Base-by-base conservation (phyloP, 2,113 vertebrate genomes). In the Syngnathus floridae region DNA sequence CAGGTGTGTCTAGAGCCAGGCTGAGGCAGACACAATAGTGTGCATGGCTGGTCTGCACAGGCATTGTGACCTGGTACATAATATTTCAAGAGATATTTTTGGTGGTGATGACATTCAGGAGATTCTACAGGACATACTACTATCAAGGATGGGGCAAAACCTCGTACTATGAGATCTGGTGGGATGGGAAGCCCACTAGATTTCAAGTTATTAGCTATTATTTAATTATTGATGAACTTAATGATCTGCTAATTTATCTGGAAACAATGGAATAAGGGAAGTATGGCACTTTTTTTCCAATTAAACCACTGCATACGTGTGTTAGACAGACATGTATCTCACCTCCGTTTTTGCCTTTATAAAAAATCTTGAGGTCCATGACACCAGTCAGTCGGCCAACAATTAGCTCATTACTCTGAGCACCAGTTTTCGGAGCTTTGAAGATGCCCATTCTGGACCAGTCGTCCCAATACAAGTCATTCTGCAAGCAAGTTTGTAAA, bases 291-390 rank as follows among this genome's bases (percentile, higher is more conserved):
- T 26, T 26, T 26, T 26, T n/a, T n/a, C n/a, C n/a, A n/a, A n/a
- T n/a, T n/a, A n/a, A n/a, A n/a, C n/a, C n/a, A n/a, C n/a, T 26
- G 26, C 26, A 26, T 26, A 26, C 26, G 11, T 21, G 11, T 58
- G 55, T 38, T 38, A 19, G 8, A n/a, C 26, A 17, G 14, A 17
- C 17, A 38, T 41, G 11, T 41, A 59, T 55, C 71, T 85, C 48
- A 98, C 97, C 96, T 75, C 84, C 86, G 17, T 87, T 92, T 75
- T 96, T 98, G 43, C 94, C 95, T 72, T 92, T 94, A 74, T 97
- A 98, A 83, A 98, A 99, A 79, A 99, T 94, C 83, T 99, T 99
- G 76, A 99, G 93, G 61, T 99, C 97, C 96, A 99, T 98, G 72
- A 98, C 93, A 7, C 96, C 95, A 0, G 95, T 94, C 46, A 98